Conservation (phyloP, 2,888 invertebrate genomes). For the Tetanocera ferruginea region DNA sequence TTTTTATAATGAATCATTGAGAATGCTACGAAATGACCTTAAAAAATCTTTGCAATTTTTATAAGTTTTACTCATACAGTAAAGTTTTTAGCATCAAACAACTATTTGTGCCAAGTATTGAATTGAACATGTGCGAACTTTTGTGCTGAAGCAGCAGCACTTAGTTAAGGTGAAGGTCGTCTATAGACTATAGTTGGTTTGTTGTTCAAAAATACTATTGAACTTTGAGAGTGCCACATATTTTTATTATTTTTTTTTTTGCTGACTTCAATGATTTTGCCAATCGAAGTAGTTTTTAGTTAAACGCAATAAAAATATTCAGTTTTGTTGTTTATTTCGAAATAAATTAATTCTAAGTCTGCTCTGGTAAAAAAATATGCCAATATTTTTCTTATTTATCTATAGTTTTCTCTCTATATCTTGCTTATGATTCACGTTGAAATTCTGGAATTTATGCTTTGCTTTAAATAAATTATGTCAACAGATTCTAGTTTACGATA, state of each 20-base stretch:
- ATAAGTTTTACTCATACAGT: background rate
- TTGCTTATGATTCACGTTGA: too few relatives aligned
- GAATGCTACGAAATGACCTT: slow-evolving; percentile 1
- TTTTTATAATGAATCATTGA: slow-evolving; percentile 4
- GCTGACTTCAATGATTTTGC: too few relatives aligned
- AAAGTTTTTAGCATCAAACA: background rate
- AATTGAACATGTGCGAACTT: background rate
- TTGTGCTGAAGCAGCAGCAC: background rate
- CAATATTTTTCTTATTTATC: too few relatives aligned
- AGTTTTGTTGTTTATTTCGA: too few relatives aligned
- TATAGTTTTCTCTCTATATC: too few relatives aligned
- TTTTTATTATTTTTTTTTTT: too few relatives aligned
- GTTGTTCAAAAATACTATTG: background rate
- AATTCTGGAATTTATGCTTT: too few relatives aligned
- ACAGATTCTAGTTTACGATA: background rate
- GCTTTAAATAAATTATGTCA: background rate
- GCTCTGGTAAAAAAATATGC: too few relatives aligned
- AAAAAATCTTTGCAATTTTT: background rate
- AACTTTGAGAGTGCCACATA: background rate
- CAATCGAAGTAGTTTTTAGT: too few relatives aligned
- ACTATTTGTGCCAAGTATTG: background rate
- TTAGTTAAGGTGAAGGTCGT: slow-evolving; percentile 17
- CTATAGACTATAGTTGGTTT: background rate
- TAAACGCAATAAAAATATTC: too few relatives aligned
- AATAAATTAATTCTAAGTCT: too few relatives aligned